These are phyloP conservation scores for Aplodontia rufa DNA, from an alignment of 2,113 vertebrate genomes.

Conservation along the genomic window DNA sequence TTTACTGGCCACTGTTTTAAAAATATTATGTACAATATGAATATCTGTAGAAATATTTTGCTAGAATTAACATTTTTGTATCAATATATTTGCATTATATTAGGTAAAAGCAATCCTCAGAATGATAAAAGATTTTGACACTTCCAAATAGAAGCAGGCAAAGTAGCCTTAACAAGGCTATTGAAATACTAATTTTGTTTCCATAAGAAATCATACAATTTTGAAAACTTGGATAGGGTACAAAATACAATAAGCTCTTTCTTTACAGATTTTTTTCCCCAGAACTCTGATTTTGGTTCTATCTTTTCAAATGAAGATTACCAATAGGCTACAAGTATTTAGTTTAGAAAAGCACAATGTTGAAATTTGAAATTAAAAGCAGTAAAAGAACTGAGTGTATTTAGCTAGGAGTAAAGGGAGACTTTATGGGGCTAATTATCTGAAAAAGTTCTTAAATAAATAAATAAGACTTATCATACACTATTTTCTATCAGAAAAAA, in stretches of 20 bases:
- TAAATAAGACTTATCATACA: neutral
- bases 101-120: neutral
- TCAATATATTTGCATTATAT: neutral
- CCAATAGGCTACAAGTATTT: neutral
- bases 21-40: neutral
- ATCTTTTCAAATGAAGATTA: neutral
- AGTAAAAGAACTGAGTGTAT: neutral
- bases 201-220: neutral
- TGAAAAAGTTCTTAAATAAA: neutral
- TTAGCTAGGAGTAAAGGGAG: neutral
- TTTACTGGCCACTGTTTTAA: neutral
- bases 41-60: neutral
- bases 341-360: neutral
- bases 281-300: neutral
- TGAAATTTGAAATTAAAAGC: neutral
- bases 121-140: neutral
- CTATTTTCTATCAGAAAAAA: neutral
- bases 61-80: neutral
- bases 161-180: neutral
- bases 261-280: neutral
- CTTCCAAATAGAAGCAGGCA: neutral
- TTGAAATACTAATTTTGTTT: neutral
- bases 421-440: neutral
- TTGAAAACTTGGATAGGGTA: neutral
- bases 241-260: neutral